Base-by-base conservation (phyloP, 2,888 invertebrate species). In the Caenorhabditis sp. region DNA sequence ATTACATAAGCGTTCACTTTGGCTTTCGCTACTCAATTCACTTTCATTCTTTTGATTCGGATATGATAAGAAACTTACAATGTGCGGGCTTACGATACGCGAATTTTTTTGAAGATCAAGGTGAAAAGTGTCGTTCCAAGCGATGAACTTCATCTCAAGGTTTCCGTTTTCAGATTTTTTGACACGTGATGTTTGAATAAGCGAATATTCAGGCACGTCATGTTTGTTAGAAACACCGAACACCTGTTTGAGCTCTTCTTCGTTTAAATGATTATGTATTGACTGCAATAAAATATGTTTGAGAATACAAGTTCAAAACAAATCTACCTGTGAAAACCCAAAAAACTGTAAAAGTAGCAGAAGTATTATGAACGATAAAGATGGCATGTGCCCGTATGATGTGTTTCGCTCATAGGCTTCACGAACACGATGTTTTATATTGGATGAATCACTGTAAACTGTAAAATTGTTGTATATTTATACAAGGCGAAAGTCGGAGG, bases 201-300 rank as follows among this genome's bases (percentile, higher is more conserved):
- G 58, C 31, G 65, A 71, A 66, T 79, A 79, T 21, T 76, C 76
- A 4, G 79, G 79, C 6, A 79, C 79, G n/a, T 79, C 70, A 62
- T 79, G 60, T 58, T 76, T 72, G 37, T 83, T 72, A 50, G 82
- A 74, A 6, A 86, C 85, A 54, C 86, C 86, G 65, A 86, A 86
- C 3, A 84, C 84, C 53, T 81, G 78, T 27, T 81, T 76, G 21
- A 85, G 75, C 58, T 85, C 85, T 63, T 82, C 63, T 58, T 79
- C 78, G 50, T 80, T 81, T 21, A 85, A 73, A 54, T 81, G 77
- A 60, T 79, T 79, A 62, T 85, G 85, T n/a, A 85, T 37, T 21
- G 74, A 66, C 85, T 85, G 69, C 54, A 84, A 81, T 8, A 36
- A 58, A 49, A 49, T 3, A 12, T 24, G 53, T 55, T 50, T 63